These are phyloP conservation scores for Hapalemur alaotrensis DNA, from an alignment of 2,797 vertebrate genomes.

Conservation along the genomic window DNA sequence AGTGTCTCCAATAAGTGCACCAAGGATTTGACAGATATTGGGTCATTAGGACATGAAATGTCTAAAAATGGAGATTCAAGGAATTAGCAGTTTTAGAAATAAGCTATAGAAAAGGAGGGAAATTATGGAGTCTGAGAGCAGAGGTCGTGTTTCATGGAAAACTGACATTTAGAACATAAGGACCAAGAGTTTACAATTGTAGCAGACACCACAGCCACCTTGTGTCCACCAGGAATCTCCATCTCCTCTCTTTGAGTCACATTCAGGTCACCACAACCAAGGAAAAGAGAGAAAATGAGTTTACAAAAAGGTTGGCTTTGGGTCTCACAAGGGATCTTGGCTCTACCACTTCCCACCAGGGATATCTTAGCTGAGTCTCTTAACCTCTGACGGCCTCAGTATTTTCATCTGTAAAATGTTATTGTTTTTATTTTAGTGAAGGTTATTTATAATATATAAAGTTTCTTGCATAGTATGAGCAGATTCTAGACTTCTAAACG, in stretches of 20 bases:
- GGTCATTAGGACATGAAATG: neutral
- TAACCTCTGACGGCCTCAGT: neutral
- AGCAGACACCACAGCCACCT: neutral
- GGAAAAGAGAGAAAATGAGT: neutral
- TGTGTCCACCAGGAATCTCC: neutral
- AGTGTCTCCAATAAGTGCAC: neutral
- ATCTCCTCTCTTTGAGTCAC: neutral
- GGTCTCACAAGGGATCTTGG: neutral
- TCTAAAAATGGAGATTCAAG: neutral
- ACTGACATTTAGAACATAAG: neutral
- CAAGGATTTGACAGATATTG: neutral
- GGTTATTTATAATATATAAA: neutral
- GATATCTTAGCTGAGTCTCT: neutral
- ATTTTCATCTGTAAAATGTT: neutral
- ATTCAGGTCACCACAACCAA: neutral
- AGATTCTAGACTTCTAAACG: neutral
- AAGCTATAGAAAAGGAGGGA: neutral
- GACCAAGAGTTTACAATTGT: neutral
- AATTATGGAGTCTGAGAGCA: neutral
- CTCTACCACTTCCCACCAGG: neutral
- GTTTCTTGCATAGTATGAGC: neutral
- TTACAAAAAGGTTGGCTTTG: neutral
- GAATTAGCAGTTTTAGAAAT: neutral
- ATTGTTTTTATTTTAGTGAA: neutral
- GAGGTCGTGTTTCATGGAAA: neutral